These are phyloP conservation scores for Nestor notabilis DNA, from an alignment of 2,113 vertebrate genomes.

Conservation along the genomic window DNA sequence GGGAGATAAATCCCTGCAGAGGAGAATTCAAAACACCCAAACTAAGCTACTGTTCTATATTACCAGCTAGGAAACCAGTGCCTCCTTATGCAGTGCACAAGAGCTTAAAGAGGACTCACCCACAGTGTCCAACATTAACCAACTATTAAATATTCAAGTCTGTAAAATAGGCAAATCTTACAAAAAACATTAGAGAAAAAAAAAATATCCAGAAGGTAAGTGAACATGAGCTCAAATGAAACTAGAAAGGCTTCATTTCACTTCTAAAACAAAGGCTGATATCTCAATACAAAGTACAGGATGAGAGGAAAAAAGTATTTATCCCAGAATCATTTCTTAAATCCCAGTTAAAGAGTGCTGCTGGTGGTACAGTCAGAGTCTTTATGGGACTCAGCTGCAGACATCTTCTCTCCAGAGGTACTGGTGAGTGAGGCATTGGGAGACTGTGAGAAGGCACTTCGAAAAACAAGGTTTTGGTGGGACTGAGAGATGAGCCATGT, in stretches of 20 bases:
- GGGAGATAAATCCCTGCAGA: not conserved
- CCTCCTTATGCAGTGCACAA: not conserved
- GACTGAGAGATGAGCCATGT: not conserved
- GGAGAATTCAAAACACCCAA: not conserved
- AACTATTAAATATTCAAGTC: not conserved
- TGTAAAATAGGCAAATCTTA: not conserved
- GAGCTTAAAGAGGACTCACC: not conserved
- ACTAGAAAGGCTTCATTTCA: not conserved
- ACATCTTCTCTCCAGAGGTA: not conserved
- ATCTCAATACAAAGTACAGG: not conserved
- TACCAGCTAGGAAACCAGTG: not conserved
- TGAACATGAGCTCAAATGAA: not conserved
- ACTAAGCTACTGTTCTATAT: not conserved
- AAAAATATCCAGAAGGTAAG: not conserved
- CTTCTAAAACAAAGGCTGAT: not conserved
- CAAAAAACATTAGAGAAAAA: not conserved
- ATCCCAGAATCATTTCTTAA: not conserved
- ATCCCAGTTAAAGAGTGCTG: not conserved
- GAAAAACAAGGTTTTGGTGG: not conserved
- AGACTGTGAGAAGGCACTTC: not conserved
- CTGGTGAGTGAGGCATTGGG: rapidly evolving
- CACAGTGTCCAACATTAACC: not conserved
- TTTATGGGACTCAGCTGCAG: rapidly evolving
- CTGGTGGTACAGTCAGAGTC: not conserved
- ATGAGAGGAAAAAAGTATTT: not conserved